Base-by-base conservation (phyloP, 2,888 invertebrate species). In the Argynnis bischoffii region DNA sequence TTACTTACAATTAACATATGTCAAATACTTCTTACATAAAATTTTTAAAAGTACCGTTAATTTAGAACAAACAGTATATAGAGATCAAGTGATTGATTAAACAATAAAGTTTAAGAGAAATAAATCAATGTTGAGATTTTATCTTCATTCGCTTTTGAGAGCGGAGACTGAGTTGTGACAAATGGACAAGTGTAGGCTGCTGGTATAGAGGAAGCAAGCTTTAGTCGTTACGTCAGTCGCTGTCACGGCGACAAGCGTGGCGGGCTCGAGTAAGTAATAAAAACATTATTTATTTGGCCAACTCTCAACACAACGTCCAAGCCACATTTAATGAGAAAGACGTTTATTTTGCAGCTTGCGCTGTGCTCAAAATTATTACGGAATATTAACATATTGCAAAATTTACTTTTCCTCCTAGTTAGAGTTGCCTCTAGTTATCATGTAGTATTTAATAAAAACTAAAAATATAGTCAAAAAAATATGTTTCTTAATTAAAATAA, bases 261-360 rank as follows among this genome's bases (percentile, higher is more conserved):
- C 66, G 60, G 54, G 16, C 60, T 50, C 50, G 60, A 60, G 59
- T 35, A 26, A 18, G 59, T 54, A 66, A 59, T 59, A 60, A 65
- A 59, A 66, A 66, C 59, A 60, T 60, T 59, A 66, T 55, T 64
- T 64, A 64, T 64, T 64, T 64, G 64, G 64, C 57, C 56, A 50
- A 46, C 57, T 57, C 64, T 55, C 64, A 48, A 64, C 64, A 50
- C 64, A 53, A 41, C 57, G 64, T 41, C 41, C 21, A 18, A 51
- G 64, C 56, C 51, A 50, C 26, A 51, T 64, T 64, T 35, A 56
- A 50, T 41, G 50, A 64, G 64, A 6, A 41, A 57, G 41, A 51
- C 35, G 64, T 64, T 57, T 46, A 64, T 56, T 64, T 64, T 51
- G 26, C 18, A 57, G 56, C 8, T 14, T 18, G 61, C 6, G 18